Base-by-base conservation (phyloP, 35 echinoderm and acorn worm genomes). In the Apostichopus californicus region DNA sequence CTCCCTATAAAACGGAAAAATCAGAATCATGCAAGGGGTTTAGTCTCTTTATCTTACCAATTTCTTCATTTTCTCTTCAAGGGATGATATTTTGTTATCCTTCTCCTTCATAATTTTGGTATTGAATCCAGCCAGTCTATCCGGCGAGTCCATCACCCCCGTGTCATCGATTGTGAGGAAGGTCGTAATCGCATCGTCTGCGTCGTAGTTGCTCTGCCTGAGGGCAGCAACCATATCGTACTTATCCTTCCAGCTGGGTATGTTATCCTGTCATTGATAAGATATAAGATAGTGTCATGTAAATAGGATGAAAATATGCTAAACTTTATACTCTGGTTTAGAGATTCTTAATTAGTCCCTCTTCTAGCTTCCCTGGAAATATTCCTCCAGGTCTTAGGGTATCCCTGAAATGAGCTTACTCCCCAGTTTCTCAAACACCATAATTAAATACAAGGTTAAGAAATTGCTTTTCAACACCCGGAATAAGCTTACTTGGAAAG, bases 141-240 rank as follows among this genome's bases (percentile, higher is more conserved):
- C 94, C 0, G 94, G 91, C 3, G 92, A 92, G 71, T 98, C 96
- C 96, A 98, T 95, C 57, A 73, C 90, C 13, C 94, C 96, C 5
- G 94, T 98, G 56, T 98, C 94, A 15, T 94, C 94, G 21, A 98
- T 86, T 9, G 96, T 94, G 25, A 94, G 92, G 71, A 91, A 98
- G 7, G 96, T 98, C 4, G 94, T 90, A 59, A 95, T 92, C 20
- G 90, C 81, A 68, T 98, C 94, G 58, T 95, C 94, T 5, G 86
- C 13, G 79, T 98, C 96, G 86, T 98, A 98, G 87, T 98, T 98
- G 58, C 96, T 98, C 90, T 94, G 90, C 21, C 96, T 79, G 86
- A 98, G 79, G 54, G 94, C 94, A 22, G 96, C 94, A 70, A 98
- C 64, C 20, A 98, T 95, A 90, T 98, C 96, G 77, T 98, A 95